Conservation (phyloP, 2,797 vertebrate species). For the Oceanodroma leucorhoa region DNA sequence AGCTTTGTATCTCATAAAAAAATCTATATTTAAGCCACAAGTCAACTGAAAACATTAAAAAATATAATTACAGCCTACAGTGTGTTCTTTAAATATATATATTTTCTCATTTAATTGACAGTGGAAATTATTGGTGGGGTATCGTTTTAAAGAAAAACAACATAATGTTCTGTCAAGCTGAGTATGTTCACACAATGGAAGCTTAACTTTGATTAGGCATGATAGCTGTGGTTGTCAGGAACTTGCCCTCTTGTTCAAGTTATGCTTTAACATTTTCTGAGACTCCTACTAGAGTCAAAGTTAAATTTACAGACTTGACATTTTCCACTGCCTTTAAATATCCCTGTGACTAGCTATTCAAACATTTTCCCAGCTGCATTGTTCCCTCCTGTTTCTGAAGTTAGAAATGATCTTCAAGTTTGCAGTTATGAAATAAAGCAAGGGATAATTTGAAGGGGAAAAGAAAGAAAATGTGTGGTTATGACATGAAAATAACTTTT, state of each 20-base stretch:
- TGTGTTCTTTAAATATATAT: not conserved
- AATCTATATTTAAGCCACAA: not conserved
- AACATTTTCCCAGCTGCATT: constrained; percentile 11
- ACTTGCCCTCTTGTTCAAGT: not conserved
- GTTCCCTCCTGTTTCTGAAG: constrained; percentile 22
- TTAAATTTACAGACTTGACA: constrained; percentile 65
- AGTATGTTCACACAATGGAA: not conserved
- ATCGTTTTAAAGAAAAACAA: constrained; percentile 27
- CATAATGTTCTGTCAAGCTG: not conserved
- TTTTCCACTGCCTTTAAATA: constrained; percentile 64
- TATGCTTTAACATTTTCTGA: constrained; percentile 35
- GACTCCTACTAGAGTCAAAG: constrained; percentile 37
- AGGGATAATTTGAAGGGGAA: not conserved
- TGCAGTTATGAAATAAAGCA: constrained; percentile 20
- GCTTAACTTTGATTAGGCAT: not conserved
- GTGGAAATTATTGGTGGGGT: not conserved
- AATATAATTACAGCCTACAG: not conserved
- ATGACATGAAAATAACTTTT: constrained; percentile 14
- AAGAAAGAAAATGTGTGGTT: not conserved
- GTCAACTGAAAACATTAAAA: constrained; percentile 8
- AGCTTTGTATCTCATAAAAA: not conserved
- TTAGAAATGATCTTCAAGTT: constrained; percentile 45
- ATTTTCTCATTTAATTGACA: not conserved
- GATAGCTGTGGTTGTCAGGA: constrained; percentile 11
- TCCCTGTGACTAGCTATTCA: constrained; percentile 40